Evolutionary conservation across 2,888 invertebrate genomes (phyloP).

Genomic region (Nasonovia ribisnigri): DNA sequence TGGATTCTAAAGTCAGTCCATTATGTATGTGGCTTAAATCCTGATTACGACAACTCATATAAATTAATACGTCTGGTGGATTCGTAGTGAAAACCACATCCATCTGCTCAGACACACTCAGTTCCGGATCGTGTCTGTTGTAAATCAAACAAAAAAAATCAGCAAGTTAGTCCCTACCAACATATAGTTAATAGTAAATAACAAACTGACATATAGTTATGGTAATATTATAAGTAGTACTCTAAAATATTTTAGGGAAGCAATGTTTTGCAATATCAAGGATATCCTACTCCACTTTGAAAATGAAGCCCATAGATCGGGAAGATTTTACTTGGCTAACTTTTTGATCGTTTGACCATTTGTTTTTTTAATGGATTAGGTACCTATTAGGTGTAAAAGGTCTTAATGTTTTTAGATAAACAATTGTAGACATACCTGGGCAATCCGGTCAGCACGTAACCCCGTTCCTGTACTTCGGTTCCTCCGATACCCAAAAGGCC

Average conservation of each 20-base stretch:
- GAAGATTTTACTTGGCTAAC: too few species aligned
- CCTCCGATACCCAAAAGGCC: neutral
- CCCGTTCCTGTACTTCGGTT: neutral
- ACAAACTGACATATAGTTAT: too few species aligned
- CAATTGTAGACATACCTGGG: neutral
- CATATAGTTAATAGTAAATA: too few species aligned
- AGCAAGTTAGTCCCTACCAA: neutral
- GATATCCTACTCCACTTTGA: neutral
- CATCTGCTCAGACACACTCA: neutral
- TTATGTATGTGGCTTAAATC: neutral
- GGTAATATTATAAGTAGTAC: neutral
- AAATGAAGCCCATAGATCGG: neutral
- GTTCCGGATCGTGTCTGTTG: neutral
- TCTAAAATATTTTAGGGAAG: neutral
- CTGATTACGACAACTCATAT: neutral
- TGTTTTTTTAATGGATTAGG: too few species aligned
- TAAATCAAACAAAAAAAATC: neutral
- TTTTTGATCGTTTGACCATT: too few species aligned
- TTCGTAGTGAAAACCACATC: neutral
- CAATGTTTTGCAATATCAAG: neutral
- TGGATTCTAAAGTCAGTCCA: neutral
- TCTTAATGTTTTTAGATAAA: too few species aligned
- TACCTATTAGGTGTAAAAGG: too few species aligned
- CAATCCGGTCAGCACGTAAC: conserved; percentile 59
- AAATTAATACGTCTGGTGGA: conserved; percentile 55